phyloP scores from a whole-genome alignment of 2,888 invertebrate species.

The Drosophila kuntzei region DNA sequence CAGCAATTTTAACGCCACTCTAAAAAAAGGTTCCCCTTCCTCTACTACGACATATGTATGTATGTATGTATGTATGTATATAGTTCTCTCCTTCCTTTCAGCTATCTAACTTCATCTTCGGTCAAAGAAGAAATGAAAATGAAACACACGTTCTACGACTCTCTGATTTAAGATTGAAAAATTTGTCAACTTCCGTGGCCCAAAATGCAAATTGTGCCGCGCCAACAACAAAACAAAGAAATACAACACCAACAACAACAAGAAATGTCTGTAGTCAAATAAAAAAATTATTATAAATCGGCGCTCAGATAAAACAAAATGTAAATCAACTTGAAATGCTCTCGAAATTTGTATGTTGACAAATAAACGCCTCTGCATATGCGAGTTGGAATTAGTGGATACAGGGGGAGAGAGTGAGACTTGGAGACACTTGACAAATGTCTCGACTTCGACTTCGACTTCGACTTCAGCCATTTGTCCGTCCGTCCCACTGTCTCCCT shows the following conservation, averaged over 20 bases:
- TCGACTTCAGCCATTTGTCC: neutral
- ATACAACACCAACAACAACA: neutral
- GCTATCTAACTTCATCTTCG: neutral
- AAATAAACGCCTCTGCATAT: constrained; percentile 78
- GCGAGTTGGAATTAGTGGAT: neutral
- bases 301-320: constrained; percentile 63
- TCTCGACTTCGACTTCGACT: constrained; percentile 20
- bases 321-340: constrained; percentile 74
- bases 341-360: constrained; percentile 74
- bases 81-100: neutral
- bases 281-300: constrained; percentile 71
- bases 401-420: neutral
- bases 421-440: constrained; percentile 73
- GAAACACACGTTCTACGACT: constrained; percentile 45
- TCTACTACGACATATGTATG: no score
- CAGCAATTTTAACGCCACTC: constrained; percentile 55
- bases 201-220: constrained; percentile 53
- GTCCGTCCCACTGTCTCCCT: constrained; percentile 23
- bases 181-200: constrained; percentile 77
- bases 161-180: constrained; percentile 41
- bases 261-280: constrained; percentile 15
- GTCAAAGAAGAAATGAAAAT: constrained; percentile 17
- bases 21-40: neutral
- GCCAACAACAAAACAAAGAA: constrained; percentile 9
- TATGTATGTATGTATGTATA: no score